A percentile compares a stretch with the other conserved stretches of the same genome.
Conservation (phyloP, 2,113 vertebrate genomes). For the Hemiscyllium ocellatum region DNA sequence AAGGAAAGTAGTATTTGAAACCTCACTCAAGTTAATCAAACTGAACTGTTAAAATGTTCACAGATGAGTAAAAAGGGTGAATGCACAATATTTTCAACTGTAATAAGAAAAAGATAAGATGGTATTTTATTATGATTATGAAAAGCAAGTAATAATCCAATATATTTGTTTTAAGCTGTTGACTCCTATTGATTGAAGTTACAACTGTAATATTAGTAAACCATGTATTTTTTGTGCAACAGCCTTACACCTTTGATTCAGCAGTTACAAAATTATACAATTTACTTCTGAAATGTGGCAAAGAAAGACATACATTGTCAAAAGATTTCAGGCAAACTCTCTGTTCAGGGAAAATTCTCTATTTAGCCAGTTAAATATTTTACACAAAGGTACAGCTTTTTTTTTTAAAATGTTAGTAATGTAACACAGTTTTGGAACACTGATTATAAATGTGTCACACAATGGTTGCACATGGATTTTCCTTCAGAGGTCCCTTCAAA, state of each 20-base stretch:
- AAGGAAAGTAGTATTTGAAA: background rate
- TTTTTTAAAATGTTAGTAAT: background rate
- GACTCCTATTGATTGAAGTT: background rate
- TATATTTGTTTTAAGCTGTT: background rate
- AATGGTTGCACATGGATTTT: background rate
- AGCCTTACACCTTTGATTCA: background rate
- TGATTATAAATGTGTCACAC: background rate
- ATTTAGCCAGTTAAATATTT: background rate
- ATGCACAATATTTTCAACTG: slow-evolving; percentile 43
- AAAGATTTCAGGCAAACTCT: background rate
- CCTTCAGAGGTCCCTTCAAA: background rate
- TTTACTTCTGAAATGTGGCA: background rate
- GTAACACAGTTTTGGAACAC: background rate
- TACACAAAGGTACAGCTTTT: background rate
- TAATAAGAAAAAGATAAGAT: slow-evolving; percentile 47
- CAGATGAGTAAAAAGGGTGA: slow-evolving; percentile 40
- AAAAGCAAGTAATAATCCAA: background rate
- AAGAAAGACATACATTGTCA: background rate
- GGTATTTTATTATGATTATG: slow-evolving; percentile 43
- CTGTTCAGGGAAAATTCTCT: background rate
- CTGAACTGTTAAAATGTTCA: background rate
- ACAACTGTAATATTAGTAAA: background rate
- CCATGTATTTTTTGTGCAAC: background rate
- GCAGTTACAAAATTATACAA: background rate
- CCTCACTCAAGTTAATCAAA: background rate